Conservation (phyloP, 2,888 invertebrate genomes). For the Acanthosepion pharaonis region DNA sequence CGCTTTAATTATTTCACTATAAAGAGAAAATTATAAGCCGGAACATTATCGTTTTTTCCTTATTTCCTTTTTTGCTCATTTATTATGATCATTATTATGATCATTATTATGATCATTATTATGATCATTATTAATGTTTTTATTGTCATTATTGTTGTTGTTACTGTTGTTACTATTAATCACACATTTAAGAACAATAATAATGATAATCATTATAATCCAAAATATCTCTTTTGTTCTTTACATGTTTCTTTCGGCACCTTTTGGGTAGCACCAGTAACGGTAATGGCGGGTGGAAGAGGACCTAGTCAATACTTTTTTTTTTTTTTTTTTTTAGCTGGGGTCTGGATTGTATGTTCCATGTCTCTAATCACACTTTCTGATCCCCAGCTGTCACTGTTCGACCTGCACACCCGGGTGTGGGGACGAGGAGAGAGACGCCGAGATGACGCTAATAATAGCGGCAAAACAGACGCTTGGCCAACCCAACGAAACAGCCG, state of each 20-base stretch:
- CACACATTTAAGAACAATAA: not conserved
- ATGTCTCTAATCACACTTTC: conserved; percentile 12
- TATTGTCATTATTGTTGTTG: not conserved
- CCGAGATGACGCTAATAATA: not conserved
- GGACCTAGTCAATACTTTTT: not conserved
- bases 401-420: not conserved
- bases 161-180: not conserved
- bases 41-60: not conserved
- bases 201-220: not conserved
- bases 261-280: not conserved
- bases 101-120: not conserved
- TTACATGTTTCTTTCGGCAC: not conserved
- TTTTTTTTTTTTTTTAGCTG: not conserved
- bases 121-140: not conserved
- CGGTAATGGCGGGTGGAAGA: not conserved
- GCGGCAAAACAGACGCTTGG: conserved; percentile 20
- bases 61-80: not conserved
- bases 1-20: not conserved
- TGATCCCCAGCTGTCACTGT: conserved; percentile 25
- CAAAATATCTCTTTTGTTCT: not conserved
- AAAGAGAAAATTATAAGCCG: not conserved
- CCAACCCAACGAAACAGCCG: not conserved
- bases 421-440: not conserved
- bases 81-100: not conserved
- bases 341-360: conserved; percentile 7